These are phyloP conservation scores for Florisuga fusca DNA, from an alignment of 2,797 vertebrate genomes.

Conservation along the genomic window DNA sequence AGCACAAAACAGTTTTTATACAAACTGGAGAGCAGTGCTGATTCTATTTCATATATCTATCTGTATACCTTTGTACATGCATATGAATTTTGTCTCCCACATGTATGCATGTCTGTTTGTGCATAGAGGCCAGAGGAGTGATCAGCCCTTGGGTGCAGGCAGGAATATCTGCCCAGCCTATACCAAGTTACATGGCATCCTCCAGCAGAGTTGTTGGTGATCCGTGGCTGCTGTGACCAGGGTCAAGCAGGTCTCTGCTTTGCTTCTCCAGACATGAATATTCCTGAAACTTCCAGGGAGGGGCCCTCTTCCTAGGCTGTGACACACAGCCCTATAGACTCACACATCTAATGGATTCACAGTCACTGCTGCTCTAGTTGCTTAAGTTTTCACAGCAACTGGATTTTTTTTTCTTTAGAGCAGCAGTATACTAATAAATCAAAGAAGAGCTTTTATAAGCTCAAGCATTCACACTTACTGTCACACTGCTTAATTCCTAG, in stretches of 20 bases:
- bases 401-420: not conserved
- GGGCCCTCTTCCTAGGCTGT: not conserved
- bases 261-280: not conserved
- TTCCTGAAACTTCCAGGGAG: not conserved
- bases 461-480: not conserved
- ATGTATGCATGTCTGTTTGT: not conserved
- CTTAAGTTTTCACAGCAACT: not conserved
- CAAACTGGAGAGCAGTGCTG: not conserved
- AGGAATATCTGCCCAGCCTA: not conserved
- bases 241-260: not conserved
- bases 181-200: not conserved
- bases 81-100: not conserved
- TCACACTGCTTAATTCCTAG: not conserved
- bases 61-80: not conserved
- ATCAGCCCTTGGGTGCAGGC: not conserved
- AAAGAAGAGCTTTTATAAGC: not conserved
- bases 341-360: not conserved
- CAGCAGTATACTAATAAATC: not conserved
- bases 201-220: not conserved
- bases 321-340: not conserved
- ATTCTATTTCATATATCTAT: not conserved
- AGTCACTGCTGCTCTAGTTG: rapidly evolving
- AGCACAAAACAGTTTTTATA: not conserved
- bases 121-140: not conserved
- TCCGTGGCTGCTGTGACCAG: not conserved